Conservation (phyloP, 2,888 invertebrate species). For the Melolontha melolontha region DNA sequence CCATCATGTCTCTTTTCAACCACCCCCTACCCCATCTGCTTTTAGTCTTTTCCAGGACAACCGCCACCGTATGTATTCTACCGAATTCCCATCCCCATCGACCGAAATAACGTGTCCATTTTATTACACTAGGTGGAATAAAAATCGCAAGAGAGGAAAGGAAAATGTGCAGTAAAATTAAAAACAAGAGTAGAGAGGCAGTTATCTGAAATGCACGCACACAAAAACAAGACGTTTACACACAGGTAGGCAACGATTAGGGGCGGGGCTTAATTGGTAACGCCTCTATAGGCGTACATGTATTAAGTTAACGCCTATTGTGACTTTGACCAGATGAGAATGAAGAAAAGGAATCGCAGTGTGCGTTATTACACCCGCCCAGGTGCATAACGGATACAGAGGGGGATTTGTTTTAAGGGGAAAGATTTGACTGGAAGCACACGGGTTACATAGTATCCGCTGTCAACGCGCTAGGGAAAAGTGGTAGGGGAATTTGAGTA, state of each 20-base stretch:
- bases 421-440: conserved; percentile 41
- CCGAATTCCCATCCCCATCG: neutral
- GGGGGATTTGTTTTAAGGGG: conserved; percentile 49
- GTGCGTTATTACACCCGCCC: conserved; percentile 64
- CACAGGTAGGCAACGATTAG: conserved; percentile 50
- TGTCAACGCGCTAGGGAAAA: conserved; percentile 44
- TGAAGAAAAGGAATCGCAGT: conserved; percentile 54
- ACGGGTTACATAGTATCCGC: conserved; percentile 37
- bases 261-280: conserved; percentile 4
- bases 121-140: conserved; percentile 44
- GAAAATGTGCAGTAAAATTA: conserved; percentile 50
- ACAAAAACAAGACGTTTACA: conserved; percentile 36
- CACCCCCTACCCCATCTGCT: conserved; percentile 8
- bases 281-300: conserved; percentile 2
- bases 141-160: conserved; percentile 48
- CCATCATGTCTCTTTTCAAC: neutral
- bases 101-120: conserved; percentile 42
- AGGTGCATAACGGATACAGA: conserved; percentile 67
- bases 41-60: neutral
- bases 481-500: conserved; percentile 47
- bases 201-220: conserved; percentile 1
- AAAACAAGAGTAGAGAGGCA: conserved; percentile 46
- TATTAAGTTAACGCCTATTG: conserved; percentile 29
- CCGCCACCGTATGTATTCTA: neutral
- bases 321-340: conserved; percentile 39